A percentile compares a stretch with the other conserved stretches of the same genome.
Evolutionary conservation across 2,113 vertebrate genomes (phyloP).

Genomic region (Osmerus mordax): DNA sequence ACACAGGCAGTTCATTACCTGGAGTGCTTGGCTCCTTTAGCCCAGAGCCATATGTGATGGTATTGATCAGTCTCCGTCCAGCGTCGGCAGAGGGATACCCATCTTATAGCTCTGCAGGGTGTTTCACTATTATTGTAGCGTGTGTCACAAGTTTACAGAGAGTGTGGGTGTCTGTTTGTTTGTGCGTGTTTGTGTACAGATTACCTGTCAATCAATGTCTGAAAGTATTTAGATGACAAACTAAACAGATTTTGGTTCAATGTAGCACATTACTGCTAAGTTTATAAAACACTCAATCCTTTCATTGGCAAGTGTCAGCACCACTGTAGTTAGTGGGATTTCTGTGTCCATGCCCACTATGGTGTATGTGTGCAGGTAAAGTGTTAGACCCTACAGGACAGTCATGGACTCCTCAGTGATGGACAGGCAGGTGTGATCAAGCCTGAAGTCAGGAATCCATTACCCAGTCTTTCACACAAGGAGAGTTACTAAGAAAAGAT

Average conservation of each 20-base stretch:
- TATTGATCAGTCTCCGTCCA: constrained; percentile 56
- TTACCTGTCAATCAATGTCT: neutral
- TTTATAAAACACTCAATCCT: neutral
- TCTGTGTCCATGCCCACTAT: neutral
- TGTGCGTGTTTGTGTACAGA: neutral
- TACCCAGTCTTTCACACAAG: constrained; percentile 31
- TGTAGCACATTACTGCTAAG: neutral
- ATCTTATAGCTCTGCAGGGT: constrained; percentile 22
- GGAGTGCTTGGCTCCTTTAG: constrained; percentile 70
- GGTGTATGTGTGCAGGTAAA: constrained; percentile 3
- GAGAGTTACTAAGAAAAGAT: constrained; percentile 41
- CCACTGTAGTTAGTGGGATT: neutral
- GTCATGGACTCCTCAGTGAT: constrained; percentile 39
- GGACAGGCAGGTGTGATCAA: constrained; percentile 34
- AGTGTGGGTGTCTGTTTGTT: neutral
- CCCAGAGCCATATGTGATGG: constrained; percentile 44
- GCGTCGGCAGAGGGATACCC: constrained; percentile 31
- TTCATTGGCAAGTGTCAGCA: neutral
- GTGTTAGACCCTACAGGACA: constrained; percentile 38
- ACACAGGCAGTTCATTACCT: constrained; percentile 77
- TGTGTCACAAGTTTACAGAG: neutral
- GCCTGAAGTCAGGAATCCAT: neutral
- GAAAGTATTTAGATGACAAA: neutral
- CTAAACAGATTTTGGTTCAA: neutral
- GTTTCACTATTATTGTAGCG: constrained; percentile 21